Conservation (phyloP, 2,888 invertebrate genomes). For the Dynastes maya region DNA sequence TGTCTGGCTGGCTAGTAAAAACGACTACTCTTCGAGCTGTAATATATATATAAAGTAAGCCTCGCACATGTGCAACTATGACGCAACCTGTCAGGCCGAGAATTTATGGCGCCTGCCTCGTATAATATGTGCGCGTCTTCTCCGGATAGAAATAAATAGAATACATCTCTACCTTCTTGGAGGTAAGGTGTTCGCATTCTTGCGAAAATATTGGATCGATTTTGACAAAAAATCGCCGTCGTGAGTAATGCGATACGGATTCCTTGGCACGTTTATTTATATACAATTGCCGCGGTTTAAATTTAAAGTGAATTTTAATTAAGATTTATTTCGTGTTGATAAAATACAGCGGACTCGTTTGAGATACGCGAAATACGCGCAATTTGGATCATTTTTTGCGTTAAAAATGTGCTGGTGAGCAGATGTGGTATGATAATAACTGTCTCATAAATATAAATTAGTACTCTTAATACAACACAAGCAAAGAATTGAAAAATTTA, state of each 20-base stretch:
- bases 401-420: not conserved
- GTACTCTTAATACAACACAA: too few species aligned
- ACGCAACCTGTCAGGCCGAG: too few species aligned
- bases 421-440: too few species aligned
- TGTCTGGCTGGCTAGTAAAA: too few species aligned
- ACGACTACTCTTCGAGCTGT: too few species aligned
- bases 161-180: conserved; percentile 6
- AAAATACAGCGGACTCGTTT: not conserved
- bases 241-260: not conserved
- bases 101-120: too few species aligned
- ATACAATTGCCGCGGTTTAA: conserved; percentile 16
- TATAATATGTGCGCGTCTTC: not conserved
- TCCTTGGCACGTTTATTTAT: conserved; percentile 7
- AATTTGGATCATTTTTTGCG: not conserved
- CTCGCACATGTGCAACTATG: too few species aligned
- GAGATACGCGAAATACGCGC: conserved; percentile 1
- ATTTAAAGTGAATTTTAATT: conserved; percentile 22
- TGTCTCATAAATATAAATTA: too few species aligned
- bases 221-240: too few species aligned
- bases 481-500: too few species aligned
- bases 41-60: too few species aligned
- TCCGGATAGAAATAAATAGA: not conserved
- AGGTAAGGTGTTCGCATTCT: not conserved
- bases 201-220: conserved; percentile 27
- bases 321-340: conserved; percentile 22